Conservation (phyloP, 2,113 vertebrate species). For the Bungarus multicinctus region DNA sequence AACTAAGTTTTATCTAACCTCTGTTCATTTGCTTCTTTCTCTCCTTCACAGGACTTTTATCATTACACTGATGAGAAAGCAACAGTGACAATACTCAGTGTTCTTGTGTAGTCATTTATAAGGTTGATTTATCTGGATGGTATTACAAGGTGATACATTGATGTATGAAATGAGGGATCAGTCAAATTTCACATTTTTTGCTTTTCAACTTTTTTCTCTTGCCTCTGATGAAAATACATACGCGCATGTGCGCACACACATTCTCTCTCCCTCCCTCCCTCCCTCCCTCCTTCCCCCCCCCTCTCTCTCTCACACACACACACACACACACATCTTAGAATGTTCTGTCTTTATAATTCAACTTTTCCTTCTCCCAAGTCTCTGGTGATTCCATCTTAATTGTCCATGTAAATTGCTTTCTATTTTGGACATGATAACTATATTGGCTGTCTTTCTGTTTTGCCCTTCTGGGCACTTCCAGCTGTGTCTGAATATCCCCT, state of each 20-base stretch:
- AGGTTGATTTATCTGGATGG: slow-evolving; percentile 11
- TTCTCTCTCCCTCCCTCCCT: too few relatives aligned
- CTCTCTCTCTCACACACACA: neutral
- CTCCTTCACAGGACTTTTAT: neutral
- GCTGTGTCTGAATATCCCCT: slow-evolving; percentile 57
- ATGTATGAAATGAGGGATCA: slow-evolving; percentile 50
- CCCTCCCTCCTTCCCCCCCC: accelerated
- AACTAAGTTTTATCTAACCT: neutral
- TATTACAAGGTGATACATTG: neutral
- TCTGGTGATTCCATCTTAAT: slow-evolving; percentile 68
- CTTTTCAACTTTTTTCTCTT: slow-evolving; percentile 28
- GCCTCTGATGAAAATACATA: slow-evolving; percentile 51
- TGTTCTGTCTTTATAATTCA: slow-evolving; percentile 56
- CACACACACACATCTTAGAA: slow-evolving; percentile 43
- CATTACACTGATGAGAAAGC: neutral
- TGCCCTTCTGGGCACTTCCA: slow-evolving; percentile 67
- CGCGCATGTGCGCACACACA: too few relatives aligned
- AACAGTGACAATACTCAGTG: neutral
- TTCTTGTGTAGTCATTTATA: neutral
- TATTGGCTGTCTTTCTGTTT: slow-evolving; percentile 56
- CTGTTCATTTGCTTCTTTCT: neutral
- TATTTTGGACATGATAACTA: slow-evolving; percentile 69
- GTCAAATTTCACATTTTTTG: slow-evolving; percentile 41
- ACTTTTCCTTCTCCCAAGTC: slow-evolving; percentile 59
- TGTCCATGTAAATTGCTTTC: slow-evolving; percentile 76